Base-by-base conservation (phyloP, 2,113 vertebrate species). In the Tonatia bakeri region DNA sequence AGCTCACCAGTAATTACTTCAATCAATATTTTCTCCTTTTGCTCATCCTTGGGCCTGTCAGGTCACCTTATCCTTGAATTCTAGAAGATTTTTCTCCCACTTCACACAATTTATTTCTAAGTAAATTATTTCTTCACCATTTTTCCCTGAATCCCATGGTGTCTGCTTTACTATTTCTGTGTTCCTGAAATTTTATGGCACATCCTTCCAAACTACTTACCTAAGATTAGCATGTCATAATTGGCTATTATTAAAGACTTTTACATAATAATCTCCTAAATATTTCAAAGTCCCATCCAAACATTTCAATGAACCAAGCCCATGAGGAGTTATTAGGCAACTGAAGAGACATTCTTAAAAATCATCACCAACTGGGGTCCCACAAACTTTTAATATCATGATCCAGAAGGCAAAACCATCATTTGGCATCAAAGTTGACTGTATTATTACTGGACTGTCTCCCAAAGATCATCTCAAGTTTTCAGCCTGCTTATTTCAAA, bases 191-290 rank as follows among this genome's bases (percentile, higher is more conserved):
- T 87, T 77, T 52, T 43, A n/a, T 11, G 24, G 10, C 43, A 2
- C 10, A 70, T 77, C 4, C n/a, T 93, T 72, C 83, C 22, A 91
- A 94, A 87, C 15, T 19, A 76, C 64, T 83, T 69, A 72, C 38
- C 79, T 67, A 70, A 90, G 75, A 33, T 69, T 59, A n/a, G 24
- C 45, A 13, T 45, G 12, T 65, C 40, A 70, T 73, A 56, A 54
- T 10, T 40, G 13, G 1, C 19, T n/a, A 86, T 88, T 11, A 83
- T 45, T 77, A 93, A 90, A 85, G 38, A 5, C 50, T 93, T 81
- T 96, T 15, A 72, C n/a, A 96, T 88, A 93, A 94, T n/a, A 38
- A 40, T 67, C 54, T 73, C 76, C 56, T 80, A 67, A 77, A 47
- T 36, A 83, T 88, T 61, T 75, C 5, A 45, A 92, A 81, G 64